phyloP scores from a whole-genome alignment of 2,113 vertebrate species.

The Phasianus colchicus region DNA sequence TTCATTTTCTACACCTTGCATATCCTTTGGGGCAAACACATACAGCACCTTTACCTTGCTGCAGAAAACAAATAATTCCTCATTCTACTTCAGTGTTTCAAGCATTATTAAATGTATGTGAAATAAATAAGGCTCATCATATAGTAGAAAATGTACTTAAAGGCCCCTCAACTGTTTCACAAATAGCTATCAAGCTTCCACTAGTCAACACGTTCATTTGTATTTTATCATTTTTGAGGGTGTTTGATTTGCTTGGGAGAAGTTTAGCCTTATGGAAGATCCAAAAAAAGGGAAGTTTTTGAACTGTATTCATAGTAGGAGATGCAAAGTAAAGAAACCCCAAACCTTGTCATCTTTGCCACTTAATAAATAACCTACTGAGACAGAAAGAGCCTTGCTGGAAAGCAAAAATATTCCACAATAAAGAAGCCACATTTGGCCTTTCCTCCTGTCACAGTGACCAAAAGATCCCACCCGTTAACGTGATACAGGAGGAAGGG shows the following conservation, averaged over 20 bases:
- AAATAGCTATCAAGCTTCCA: conserved; percentile 55
- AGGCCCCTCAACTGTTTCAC: conserved; percentile 11
- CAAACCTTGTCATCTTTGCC: not conserved
- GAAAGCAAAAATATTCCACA: not conserved
- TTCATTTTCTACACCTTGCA: conserved; percentile 63
- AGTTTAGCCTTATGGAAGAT: not conserved
- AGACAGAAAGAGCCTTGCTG: not conserved
- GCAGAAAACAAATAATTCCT: conserved; percentile 68
- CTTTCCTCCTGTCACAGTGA: not conserved
- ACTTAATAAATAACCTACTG: not conserved
- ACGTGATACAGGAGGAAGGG: not conserved
- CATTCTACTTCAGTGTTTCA: conserved; percentile 48
- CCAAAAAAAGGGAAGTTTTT: not conserved
- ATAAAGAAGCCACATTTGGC: not conserved
- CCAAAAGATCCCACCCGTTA: not conserved
- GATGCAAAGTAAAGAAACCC: not conserved
- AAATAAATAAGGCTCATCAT: conserved; percentile 64
- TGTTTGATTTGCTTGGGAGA: conserved; percentile 17
- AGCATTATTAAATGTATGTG: conserved; percentile 70
- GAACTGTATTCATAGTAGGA: not conserved
- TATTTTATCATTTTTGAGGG: conserved; percentile 39
- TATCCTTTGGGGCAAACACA: conserved; percentile 56
- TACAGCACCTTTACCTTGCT: conserved; percentile 56
- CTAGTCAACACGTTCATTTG: conserved; percentile 14
- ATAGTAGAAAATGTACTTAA: conserved; percentile 29